These are phyloP conservation scores for Drosophila nannoptera DNA, from an alignment of 1,140 invertebrate genomes.

Conservation along the genomic window DNA sequence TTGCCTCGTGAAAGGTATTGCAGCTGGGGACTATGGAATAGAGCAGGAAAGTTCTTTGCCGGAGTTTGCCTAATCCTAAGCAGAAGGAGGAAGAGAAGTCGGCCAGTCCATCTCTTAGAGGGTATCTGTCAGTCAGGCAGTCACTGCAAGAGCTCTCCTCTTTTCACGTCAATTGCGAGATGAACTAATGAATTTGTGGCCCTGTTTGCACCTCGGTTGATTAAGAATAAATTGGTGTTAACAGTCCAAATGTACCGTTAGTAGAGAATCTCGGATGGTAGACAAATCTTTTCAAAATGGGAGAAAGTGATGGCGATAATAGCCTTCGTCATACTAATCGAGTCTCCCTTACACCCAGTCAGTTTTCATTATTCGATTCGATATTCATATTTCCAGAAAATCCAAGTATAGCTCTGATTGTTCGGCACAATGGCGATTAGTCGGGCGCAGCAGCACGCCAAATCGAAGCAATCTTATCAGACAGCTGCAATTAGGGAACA, in stretches of 20 bases:
- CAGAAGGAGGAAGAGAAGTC: too few relatives aligned
- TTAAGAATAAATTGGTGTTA: conserved; percentile 12
- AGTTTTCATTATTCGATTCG: too few relatives aligned
- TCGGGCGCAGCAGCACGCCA: neutral
- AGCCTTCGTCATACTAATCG: too few relatives aligned
- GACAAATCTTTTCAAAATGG: too few relatives aligned
- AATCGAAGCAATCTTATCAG: conserved; percentile 23
- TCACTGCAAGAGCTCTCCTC: neutral
- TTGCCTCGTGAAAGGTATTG: neutral
- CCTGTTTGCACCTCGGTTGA: neutral
- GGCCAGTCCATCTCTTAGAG: neutral
- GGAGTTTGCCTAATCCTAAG: too few relatives aligned
- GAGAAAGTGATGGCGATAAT: too few relatives aligned
- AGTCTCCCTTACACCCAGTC: too few relatives aligned
- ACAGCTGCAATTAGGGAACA: conserved; percentile 20
- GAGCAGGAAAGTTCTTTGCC: too few relatives aligned
- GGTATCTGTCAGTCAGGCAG: neutral
- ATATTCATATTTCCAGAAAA: too few relatives aligned
- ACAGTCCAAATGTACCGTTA: neutral
- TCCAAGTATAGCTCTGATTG: too few relatives aligned
- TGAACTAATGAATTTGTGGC: too few relatives aligned
- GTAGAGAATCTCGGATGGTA: too few relatives aligned
- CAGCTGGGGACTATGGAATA: neutral
- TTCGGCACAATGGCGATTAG: conserved; percentile 3
- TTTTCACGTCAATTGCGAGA: neutral